A percentile compares a stretch with the other conserved stretches of the same genome.
Conservation (phyloP, 2,888 invertebrate species). For the Zygaena filipendulae region DNA sequence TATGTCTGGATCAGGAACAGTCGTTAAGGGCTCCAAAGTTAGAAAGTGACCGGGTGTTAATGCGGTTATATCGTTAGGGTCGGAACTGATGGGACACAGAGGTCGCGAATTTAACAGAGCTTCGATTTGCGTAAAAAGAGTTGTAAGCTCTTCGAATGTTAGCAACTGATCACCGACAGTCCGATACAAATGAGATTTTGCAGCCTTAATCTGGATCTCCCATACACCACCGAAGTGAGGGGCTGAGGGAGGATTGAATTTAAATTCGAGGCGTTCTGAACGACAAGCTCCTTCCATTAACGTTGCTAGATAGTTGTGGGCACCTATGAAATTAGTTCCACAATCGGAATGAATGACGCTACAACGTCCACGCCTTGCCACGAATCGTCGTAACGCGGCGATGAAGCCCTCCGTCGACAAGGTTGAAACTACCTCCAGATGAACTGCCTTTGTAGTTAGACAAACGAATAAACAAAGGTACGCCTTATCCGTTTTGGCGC, state of each 20-base stretch:
- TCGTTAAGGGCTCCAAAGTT: slow-evolving; percentile 6
- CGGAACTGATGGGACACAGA: slow-evolving; percentile 1
- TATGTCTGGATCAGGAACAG: slow-evolving; percentile 5
- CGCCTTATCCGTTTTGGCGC: slow-evolving; percentile 1
- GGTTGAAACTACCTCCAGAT: slow-evolving; percentile 6
- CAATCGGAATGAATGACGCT: slow-evolving; percentile 8
- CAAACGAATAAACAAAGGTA: slow-evolving; percentile 9
- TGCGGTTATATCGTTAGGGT: slow-evolving; percentile 1
- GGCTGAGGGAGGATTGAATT: slow-evolving; percentile 6
- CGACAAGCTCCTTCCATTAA: slow-evolving; percentile 5
- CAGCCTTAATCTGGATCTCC: slow-evolving; percentile 10
- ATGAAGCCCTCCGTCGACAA: slow-evolving; percentile 5
- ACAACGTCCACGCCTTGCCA: slow-evolving; percentile 3
- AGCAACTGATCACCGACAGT: slow-evolving; percentile 7
- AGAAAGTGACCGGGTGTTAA: slow-evolving; percentile 7
- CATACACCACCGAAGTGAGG: slow-evolving; percentile 12
- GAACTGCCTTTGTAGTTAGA: slow-evolving; percentile 5
- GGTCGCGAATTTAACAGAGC: slow-evolving; percentile 7
- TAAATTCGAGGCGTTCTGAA: slow-evolving; percentile 4
- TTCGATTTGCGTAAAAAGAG: slow-evolving; percentile 7
- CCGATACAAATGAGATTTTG: slow-evolving; percentile 9
- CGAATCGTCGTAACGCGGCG: slow-evolving; percentile 3
- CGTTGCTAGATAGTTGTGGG: slow-evolving; percentile 2
- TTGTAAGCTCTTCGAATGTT: slow-evolving; percentile 10
- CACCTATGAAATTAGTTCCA: slow-evolving; percentile 11